Evolutionary conservation across 1,140 invertebrate species (phyloP).

Genomic region (Acyrthosiphon pisum): DNA sequence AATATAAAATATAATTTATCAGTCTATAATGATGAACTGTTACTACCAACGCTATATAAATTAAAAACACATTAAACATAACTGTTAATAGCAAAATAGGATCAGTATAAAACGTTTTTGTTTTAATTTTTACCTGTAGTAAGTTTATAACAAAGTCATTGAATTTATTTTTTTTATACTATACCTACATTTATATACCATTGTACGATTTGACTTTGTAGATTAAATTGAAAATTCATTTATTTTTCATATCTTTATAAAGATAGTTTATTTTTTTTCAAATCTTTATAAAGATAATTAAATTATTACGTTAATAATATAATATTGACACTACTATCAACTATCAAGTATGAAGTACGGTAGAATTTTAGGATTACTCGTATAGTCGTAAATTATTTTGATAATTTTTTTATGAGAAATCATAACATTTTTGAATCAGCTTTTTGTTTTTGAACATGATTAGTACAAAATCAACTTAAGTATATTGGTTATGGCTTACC

Average conservation of each 20-base stretch:
- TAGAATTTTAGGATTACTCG: neutral
- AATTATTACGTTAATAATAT: neutral
- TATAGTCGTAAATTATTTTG: neutral
- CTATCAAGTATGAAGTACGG: too few relatives aligned
- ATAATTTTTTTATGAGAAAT: neutral
- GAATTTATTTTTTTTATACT: neutral
- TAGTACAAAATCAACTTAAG: neutral
- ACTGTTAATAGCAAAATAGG: neutral
- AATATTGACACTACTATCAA: neutral
- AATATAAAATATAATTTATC: conserved; percentile 20
- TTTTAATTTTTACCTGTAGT: neutral
- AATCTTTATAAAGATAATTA: too few relatives aligned
- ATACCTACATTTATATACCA: neutral
- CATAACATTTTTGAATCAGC: neutral
- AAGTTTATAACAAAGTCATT: neutral
- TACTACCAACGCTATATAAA: neutral
- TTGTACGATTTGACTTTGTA: too few relatives aligned
- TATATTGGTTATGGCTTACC: neutral
- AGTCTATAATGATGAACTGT: neutral
- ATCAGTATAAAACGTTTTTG: conserved; percentile 17
- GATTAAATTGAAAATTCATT: neutral
- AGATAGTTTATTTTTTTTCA: too few relatives aligned
- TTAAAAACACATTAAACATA: neutral
- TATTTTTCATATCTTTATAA: neutral
- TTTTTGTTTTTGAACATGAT: neutral